A percentile compares a stretch with the other conserved stretches of the same genome.
These are phyloP conservation scores for Liasis olivaceus DNA, from an alignment of 2,797 vertebrate species.

Conservation along the genomic window DNA sequence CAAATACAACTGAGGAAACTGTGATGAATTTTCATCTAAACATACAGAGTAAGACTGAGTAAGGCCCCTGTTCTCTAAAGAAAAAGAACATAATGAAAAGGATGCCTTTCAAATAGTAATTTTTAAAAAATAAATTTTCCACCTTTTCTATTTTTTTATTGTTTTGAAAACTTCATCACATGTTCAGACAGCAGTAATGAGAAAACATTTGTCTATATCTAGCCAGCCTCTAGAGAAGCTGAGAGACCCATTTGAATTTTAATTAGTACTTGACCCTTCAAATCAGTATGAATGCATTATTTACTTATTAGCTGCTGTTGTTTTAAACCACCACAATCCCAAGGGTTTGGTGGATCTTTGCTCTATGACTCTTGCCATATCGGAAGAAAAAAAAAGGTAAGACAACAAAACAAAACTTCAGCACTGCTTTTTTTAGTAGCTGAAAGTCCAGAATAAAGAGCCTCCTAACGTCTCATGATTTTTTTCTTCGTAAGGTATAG, in stretches of 20 bases:
- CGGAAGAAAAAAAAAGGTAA: too few species aligned
- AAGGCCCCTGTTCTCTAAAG: constrained; percentile 63
- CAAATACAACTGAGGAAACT: constrained; percentile 59
- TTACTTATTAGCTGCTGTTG: neutral
- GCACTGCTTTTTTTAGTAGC: constrained; percentile 32
- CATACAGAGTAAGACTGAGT: constrained; percentile 63
- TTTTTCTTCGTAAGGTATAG: neutral
- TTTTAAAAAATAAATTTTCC: constrained; percentile 38
- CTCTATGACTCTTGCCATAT: neutral
- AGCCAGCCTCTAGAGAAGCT: constrained; percentile 30
- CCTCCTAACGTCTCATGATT: constrained; percentile 25
- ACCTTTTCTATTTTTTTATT: constrained; percentile 36
- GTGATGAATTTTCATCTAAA: constrained; percentile 59
- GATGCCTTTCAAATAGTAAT: constrained; percentile 51
- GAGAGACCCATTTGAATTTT: neutral
- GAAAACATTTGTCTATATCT: constrained; percentile 54
- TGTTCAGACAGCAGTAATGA: constrained; percentile 12
- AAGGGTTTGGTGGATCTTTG: neutral
- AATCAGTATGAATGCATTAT: constrained; percentile 35
- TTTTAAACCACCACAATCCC: neutral
- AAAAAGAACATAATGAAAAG: constrained; percentile 43
- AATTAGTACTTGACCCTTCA: constrained; percentile 22
- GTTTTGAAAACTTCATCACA: constrained; percentile 37
- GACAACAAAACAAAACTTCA: neutral
- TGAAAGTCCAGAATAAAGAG: constrained; percentile 21